These are phyloP conservation scores for Halcyon chelicuti DNA, from an alignment of 2,797 vertebrate species.

Conservation along the genomic window DNA sequence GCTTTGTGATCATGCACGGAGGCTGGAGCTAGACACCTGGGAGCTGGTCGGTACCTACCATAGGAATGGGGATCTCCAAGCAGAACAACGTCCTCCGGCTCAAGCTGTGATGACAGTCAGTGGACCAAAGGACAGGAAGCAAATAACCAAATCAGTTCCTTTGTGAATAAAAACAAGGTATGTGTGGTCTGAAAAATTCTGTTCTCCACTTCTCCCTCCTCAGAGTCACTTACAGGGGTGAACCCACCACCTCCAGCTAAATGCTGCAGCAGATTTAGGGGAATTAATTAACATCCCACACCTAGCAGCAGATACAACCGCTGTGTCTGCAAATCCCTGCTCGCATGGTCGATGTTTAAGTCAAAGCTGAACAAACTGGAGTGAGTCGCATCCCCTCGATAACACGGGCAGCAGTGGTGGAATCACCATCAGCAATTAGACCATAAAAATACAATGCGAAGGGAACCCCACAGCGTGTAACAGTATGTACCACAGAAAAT, in stretches of 20 bases:
- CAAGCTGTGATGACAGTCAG: background rate
- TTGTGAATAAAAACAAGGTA: background rate
- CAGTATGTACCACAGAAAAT: background rate
- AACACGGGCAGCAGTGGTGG: background rate
- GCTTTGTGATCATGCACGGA: background rate
- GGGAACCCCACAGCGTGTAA: background rate
- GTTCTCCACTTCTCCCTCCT: background rate
- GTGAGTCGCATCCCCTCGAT: rapidly evolving
- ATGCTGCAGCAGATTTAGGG: background rate
- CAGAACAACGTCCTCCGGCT: background rate
- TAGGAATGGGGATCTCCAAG: background rate
- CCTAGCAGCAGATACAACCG: background rate
- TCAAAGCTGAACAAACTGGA: background rate
- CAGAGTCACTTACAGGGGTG: background rate
- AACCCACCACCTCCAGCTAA: background rate
- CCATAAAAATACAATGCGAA: background rate
- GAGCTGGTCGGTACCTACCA: background rate
- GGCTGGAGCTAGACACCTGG: background rate
- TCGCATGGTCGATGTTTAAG: background rate
- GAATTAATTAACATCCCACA: background rate
- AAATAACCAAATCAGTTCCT: background rate
- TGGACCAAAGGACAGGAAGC: background rate
- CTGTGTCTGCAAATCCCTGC: background rate
- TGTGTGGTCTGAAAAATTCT: background rate
- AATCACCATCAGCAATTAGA: background rate